These are phyloP conservation scores for Capitella teleta DNA, from an alignment of 1,140 invertebrate genomes.

Conservation along the genomic window DNA sequence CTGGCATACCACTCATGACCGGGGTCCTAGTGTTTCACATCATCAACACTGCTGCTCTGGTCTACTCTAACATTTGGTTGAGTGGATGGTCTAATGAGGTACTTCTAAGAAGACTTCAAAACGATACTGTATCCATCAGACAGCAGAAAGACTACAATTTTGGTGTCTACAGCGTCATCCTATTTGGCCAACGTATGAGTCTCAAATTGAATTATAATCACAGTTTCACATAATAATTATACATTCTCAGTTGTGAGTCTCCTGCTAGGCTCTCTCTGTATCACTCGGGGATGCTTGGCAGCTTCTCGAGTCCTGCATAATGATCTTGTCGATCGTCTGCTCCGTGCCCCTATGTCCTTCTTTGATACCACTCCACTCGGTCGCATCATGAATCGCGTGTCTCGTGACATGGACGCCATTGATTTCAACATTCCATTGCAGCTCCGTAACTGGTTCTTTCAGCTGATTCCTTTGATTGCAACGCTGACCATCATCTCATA, in stretches of 20 bases:
- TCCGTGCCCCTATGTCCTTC: conserved; percentile 58
- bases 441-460: background rate
- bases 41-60: conserved; percentile 1
- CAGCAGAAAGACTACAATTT: background rate
- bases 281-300: conserved; percentile 5
- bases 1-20: background rate
- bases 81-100: conserved; percentile 7
- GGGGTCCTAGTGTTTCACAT: background rate
- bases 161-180: no score
- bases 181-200: no score
- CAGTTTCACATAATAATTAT: background rate
- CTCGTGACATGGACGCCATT: conserved; percentile 11
- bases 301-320: conserved; percentile 10
- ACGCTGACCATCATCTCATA: conserved; percentile 14
- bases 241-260: background rate
- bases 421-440: conserved; percentile 10
- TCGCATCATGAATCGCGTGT: conserved; percentile 55
- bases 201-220: background rate
- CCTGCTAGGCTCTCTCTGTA: background rate
- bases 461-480: background rate
- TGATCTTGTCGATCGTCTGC: conserved; percentile 39
- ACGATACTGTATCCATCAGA: background rate
- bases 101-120: background rate
- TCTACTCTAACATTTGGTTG: conserved; percentile 12
- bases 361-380: conserved; percentile 49